Evolutionary conservation across 2,113 vertebrate species (phyloP).

Genomic region (Podilymbus podiceps): DNA sequence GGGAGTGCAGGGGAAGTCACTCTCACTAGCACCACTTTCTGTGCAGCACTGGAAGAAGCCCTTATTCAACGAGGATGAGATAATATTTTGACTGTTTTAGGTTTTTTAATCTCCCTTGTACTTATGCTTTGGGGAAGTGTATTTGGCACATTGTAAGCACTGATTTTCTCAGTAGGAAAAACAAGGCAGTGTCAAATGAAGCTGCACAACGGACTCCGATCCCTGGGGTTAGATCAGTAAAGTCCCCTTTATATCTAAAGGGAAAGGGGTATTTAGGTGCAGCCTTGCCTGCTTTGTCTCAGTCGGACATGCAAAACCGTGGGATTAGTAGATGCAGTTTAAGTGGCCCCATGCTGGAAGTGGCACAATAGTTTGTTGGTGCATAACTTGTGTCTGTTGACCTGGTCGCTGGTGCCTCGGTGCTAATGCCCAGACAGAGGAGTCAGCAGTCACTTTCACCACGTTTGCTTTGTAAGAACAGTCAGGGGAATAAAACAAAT

Average conservation of each 20-base stretch:
- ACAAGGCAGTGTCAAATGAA: neutral
- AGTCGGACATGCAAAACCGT: neutral
- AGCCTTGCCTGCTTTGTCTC: slow-evolving; percentile 23
- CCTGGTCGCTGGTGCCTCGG: neutral
- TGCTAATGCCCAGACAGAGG: slow-evolving; percentile 64
- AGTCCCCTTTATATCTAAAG: neutral
- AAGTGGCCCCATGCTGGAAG: neutral
- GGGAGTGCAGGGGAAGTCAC: neutral
- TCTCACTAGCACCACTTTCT: neutral
- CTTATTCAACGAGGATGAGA: neutral
- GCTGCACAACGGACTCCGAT: neutral
- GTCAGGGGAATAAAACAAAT: slow-evolving; percentile 38
- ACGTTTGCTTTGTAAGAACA: slow-evolving; percentile 15
- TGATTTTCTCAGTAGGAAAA: slow-evolving; percentile 20
- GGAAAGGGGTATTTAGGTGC: neutral
- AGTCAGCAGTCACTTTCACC: slow-evolving; percentile 60
- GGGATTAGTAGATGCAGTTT: slow-evolving; percentile 30
- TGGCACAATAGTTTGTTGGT: slow-evolving; percentile 35
- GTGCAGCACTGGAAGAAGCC: neutral
- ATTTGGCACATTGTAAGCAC: neutral
- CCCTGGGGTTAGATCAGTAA: slow-evolving; percentile 30
- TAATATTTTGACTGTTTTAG: neutral
- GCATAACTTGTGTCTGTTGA: slow-evolving; percentile 51
- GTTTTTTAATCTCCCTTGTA: neutral
- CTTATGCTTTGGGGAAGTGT: neutral